These are phyloP conservation scores for Myotis vivesi DNA, from an alignment of 2,797 vertebrate genomes.

Conservation along the genomic window DNA sequence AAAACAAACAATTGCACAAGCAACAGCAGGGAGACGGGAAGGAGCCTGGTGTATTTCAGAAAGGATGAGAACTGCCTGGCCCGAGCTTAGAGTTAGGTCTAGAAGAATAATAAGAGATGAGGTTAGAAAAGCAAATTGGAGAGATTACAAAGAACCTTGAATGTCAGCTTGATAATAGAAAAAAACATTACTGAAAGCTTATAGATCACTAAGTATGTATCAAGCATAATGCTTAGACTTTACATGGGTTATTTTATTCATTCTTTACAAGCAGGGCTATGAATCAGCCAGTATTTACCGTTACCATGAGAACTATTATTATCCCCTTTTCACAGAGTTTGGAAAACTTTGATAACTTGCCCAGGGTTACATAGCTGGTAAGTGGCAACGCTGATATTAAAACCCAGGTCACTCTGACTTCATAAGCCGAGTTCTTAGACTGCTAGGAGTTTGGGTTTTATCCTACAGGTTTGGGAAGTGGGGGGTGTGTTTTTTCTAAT, in stretches of 20 bases:
- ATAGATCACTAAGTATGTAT: neutral
- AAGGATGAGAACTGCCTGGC: neutral
- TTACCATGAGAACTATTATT: conserved; percentile 27
- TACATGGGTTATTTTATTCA: neutral
- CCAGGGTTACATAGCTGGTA: neutral
- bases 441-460: neutral
- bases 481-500: neutral
- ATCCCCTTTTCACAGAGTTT: neutral
- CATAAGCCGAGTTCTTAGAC: neutral
- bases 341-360: neutral
- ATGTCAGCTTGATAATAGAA: neutral
- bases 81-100: neutral
- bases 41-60: neutral
- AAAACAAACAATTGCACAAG: neutral
- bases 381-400: neutral
- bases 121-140: neutral
- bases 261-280: neutral
- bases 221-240: neutral
- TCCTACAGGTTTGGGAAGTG: neutral
- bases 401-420: neutral
- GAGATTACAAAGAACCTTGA: neutral
- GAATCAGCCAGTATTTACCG: neutral
- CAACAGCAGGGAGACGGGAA: neutral
- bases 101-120: neutral
- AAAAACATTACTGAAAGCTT: neutral